These are phyloP conservation scores for Meiosimyza decipiens DNA, from an alignment of 2,888 invertebrate genomes.

Conservation along the genomic window DNA sequence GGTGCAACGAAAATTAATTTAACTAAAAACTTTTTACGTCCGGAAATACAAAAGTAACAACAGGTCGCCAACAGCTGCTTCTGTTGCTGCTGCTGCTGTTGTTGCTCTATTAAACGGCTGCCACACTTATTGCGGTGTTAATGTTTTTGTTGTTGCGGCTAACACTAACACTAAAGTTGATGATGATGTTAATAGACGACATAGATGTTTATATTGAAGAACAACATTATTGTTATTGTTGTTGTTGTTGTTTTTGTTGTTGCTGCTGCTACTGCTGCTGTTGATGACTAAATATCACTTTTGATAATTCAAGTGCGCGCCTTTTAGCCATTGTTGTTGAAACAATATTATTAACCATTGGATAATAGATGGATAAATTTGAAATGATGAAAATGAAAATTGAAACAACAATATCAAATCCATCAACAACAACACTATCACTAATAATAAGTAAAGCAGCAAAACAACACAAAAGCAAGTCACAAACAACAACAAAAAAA, in stretches of 20 bases:
- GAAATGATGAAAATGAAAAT: slow-evolving; percentile 23
- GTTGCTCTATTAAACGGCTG: slow-evolving; percentile 17
- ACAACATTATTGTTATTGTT: slow-evolving; percentile 13
- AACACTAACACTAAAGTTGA: too few species aligned
- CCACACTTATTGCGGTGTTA: slow-evolving; percentile 4
- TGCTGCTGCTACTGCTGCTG: slow-evolving; percentile 33
- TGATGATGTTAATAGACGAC: too few species aligned
- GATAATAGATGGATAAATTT: slow-evolving; percentile 56
- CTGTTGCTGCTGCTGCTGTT: slow-evolving; percentile 2
- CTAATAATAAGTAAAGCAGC: slow-evolving; percentile 34
- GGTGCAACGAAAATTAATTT: too few species aligned
- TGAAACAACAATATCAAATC: slow-evolving; percentile 20
- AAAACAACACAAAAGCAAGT: slow-evolving; percentile 34
- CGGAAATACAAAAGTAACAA: slow-evolving; percentile 12
- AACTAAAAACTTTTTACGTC: not conserved
- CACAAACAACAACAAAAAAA: slow-evolving; percentile 20
- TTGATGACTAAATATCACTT: slow-evolving; percentile 47
- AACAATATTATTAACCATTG: slow-evolving; percentile 57
- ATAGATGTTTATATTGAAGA: too few species aligned
- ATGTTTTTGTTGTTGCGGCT: slow-evolving; percentile 13
- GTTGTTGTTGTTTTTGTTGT: slow-evolving; percentile 27
- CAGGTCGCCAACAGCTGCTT: slow-evolving; percentile 6
- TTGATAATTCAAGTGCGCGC: slow-evolving; percentile 45
- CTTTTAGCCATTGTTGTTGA: slow-evolving; percentile 39
- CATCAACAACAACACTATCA: slow-evolving; percentile 28